phyloP scores from a whole-genome alignment of 2,113 vertebrate genomes.

The Orientallactaga bullata region DNA sequence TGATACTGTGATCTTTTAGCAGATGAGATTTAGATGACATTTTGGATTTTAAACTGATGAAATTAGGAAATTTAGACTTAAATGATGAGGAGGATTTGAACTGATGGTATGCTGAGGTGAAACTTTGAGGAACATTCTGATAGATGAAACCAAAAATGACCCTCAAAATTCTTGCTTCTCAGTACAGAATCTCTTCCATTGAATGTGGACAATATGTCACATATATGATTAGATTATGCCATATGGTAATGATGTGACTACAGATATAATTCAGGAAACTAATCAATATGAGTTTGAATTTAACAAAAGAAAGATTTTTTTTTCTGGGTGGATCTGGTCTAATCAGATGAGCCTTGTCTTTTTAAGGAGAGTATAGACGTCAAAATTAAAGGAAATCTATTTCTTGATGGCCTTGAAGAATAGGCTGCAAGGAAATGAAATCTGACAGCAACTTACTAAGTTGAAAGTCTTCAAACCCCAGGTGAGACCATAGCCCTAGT shows the following conservation, averaged over 20 bases:
- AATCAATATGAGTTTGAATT: constrained; percentile 52
- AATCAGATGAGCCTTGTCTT: background rate
- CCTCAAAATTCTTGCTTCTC: background rate
- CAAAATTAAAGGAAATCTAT: background rate
- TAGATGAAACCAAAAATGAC: constrained; percentile 11
- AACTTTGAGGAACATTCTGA: background rate
- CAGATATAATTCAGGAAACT: background rate
- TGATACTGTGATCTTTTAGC: constrained; percentile 44
- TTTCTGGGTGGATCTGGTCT: background rate
- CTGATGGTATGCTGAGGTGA: constrained; percentile 38
- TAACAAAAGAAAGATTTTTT: constrained; percentile 12
- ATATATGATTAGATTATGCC: constrained; percentile 13
- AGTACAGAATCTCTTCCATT: background rate
- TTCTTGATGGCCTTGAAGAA: background rate
- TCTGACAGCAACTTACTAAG: background rate
- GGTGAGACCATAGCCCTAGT: background rate
- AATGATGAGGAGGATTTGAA: background rate
- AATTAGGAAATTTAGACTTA: constrained; percentile 16
- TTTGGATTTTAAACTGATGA: constrained; percentile 45
- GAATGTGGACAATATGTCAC: background rate
- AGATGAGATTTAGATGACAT: constrained; percentile 59
- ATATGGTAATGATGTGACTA: background rate
- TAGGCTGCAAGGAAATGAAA: background rate
- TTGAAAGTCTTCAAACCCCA: background rate
- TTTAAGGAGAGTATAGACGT: background rate